A percentile compares a stretch with the other conserved stretches of the same genome.
phyloP scores from a whole-genome alignment of 2,797 vertebrate genomes.

The Pseudochirops corinnae region DNA sequence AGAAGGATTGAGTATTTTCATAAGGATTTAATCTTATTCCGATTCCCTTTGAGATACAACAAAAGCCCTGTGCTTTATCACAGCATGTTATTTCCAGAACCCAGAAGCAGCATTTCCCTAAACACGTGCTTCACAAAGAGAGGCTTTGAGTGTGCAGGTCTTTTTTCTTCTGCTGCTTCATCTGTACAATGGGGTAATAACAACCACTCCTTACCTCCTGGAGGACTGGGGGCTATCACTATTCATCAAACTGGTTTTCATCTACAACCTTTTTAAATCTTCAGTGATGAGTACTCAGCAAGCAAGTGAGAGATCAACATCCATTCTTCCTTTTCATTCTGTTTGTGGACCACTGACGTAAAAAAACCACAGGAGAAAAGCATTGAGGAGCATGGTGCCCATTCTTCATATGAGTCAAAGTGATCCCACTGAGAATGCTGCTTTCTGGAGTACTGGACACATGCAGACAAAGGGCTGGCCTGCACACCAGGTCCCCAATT shows the following conservation, averaged over 20 bases:
- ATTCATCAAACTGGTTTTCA: not conserved
- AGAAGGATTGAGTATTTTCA: not conserved
- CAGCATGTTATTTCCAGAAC: not conserved
- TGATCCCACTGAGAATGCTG: conserved; percentile 8
- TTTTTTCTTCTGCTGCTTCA: not conserved
- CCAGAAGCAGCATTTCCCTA: not conserved
- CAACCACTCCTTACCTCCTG: not conserved
- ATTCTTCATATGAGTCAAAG: conserved; percentile 9
- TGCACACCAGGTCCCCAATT: not conserved
- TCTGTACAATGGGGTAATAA: not conserved
- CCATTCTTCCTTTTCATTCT: not conserved
- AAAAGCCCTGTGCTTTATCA: conserved; percentile 3
- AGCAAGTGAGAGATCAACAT: not conserved
- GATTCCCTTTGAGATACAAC: not conserved
- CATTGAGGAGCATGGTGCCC: not conserved
- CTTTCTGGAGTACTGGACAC: not conserved
- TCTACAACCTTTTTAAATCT: not conserved
- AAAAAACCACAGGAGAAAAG: not conserved
- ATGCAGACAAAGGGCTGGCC: not conserved
- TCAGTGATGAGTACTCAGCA: fast-evolving
- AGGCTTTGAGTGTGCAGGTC: not conserved
- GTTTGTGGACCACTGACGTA: not conserved
- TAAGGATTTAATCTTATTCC: conserved; percentile 19
- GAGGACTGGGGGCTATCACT: not conserved
- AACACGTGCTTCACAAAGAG: not conserved